phyloP scores from a whole-genome alignment of 2,113 vertebrate species.

The Chaetodon trifascialis region DNA sequence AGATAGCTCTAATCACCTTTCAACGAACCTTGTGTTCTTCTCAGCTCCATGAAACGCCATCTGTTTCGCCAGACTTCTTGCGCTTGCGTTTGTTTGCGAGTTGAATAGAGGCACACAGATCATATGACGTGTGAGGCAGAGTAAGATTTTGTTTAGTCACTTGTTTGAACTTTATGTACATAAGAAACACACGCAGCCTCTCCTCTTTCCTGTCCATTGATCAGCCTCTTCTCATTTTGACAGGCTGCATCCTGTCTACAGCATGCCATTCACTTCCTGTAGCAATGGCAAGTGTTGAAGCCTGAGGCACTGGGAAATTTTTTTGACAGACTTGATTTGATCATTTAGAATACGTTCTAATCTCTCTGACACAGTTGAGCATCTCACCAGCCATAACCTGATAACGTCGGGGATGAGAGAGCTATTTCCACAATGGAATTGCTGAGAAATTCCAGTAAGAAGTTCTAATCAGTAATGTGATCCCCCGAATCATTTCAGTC shows the following conservation, averaged over 20 bases:
- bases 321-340: neutral
- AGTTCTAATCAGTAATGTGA: slow-evolving; percentile 11
- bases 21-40: slow-evolving; percentile 1
- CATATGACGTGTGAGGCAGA: slow-evolving; percentile 21
- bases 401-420: neutral
- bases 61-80: neutral
- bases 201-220: slow-evolving; percentile 12
- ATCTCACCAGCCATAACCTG: slow-evolving; percentile 1
- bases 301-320: neutral
- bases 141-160: neutral
- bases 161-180: neutral
- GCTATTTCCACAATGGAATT: slow-evolving; percentile 2
- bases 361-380: neutral
- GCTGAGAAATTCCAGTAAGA: neutral
- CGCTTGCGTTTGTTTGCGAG: neutral
- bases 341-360: neutral
- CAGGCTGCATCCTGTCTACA: slow-evolving; percentile 7
- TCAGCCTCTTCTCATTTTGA: neutral
- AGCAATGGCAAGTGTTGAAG: neutral
- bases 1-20: slow-evolving; percentile 15
- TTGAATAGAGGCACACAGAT: neutral
- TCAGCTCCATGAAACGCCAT: neutral
- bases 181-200: neutral
- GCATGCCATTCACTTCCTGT: neutral
- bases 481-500: neutral